A percentile compares a stretch with the other conserved stretches of the same genome.
phyloP scores from a whole-genome alignment of 2,888 invertebrate species.

The Smittia sp. region DNA sequence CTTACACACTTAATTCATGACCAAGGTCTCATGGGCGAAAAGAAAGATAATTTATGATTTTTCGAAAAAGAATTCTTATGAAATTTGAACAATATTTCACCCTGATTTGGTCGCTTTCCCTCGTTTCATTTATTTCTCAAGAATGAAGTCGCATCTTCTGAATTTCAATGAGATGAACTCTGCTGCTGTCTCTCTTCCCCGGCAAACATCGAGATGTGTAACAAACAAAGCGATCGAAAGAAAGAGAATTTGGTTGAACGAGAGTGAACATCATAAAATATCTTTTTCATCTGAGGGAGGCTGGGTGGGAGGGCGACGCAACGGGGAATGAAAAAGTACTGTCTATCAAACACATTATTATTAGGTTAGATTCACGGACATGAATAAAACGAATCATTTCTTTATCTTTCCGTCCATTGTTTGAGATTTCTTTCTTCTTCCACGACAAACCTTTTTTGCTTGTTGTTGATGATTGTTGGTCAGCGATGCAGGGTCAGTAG shows the following conservation, averaged over 20 bases:
- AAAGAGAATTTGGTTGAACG: conserved; percentile 21
- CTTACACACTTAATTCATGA: conserved; percentile 26
- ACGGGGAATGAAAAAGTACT: neutral
- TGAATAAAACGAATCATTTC: conserved; percentile 27
- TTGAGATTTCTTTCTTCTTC: conserved; percentile 1
- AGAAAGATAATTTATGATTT: conserved; percentile 25
- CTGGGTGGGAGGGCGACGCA: neutral
- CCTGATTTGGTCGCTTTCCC: conserved; percentile 25
- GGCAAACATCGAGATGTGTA: conserved; percentile 16
- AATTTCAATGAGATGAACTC: conserved; percentile 38
- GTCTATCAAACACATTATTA: conserved; percentile 30
- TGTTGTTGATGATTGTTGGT: conserved; percentile 31
- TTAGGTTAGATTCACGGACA: conserved; percentile 25
- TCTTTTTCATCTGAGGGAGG: conserved; percentile 3
- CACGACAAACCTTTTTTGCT: neutral
- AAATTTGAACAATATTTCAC: conserved; percentile 40
- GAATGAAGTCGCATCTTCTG: conserved; percentile 31
- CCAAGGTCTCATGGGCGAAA: too few relatives aligned
- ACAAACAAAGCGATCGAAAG: conserved; percentile 13
- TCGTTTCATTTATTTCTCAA: conserved; percentile 19
- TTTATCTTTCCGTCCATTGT: conserved; percentile 10
- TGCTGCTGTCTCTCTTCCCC: neutral
- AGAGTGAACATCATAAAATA: conserved; percentile 33
- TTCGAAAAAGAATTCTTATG: neutral
- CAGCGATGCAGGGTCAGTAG: conserved; percentile 21